Percentiles rank a stretch among this genome's conserved stretches.
phyloP scores from a whole-genome alignment of 2,797 vertebrate species.

The Poeciliopsis paucimaculata region DNA sequence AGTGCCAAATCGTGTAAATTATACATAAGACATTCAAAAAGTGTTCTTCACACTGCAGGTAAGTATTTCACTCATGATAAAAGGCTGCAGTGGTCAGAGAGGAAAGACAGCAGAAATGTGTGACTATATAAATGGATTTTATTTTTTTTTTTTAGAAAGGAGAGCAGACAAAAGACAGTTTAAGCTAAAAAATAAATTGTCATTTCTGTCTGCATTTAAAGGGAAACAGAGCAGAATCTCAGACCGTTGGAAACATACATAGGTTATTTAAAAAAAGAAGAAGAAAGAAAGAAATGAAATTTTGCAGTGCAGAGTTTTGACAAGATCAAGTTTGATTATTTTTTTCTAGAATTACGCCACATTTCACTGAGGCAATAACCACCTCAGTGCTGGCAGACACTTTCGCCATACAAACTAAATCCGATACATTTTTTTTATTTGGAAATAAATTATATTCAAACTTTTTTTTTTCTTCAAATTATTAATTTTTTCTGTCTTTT shows the following conservation, averaged over 20 bases:
- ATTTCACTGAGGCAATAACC: background rate
- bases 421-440: background rate
- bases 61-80: background rate
- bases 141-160: background rate
- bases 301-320: too few relatives aligned
- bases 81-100: constrained; percentile 14
- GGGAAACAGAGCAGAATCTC: background rate
- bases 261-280: background rate
- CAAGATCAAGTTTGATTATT: too few relatives aligned
- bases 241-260: background rate
- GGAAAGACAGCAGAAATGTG: background rate
- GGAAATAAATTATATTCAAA: background rate
- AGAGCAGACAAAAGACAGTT: background rate
- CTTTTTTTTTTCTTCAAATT: background rate
- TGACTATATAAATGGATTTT: background rate
- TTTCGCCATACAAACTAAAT: background rate
- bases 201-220: background rate
- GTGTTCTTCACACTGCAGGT: constrained; percentile 1
- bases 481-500: background rate
- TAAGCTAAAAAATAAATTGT: background rate
- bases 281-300: background rate
- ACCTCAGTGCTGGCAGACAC: background rate
- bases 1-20: constrained; percentile 5
- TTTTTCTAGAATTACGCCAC: background rate
- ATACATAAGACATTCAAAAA: constrained; percentile 3